These are phyloP conservation scores for Danio jaintianensis DNA, from an alignment of 2,797 vertebrate genomes.

Conservation along the genomic window DNA sequence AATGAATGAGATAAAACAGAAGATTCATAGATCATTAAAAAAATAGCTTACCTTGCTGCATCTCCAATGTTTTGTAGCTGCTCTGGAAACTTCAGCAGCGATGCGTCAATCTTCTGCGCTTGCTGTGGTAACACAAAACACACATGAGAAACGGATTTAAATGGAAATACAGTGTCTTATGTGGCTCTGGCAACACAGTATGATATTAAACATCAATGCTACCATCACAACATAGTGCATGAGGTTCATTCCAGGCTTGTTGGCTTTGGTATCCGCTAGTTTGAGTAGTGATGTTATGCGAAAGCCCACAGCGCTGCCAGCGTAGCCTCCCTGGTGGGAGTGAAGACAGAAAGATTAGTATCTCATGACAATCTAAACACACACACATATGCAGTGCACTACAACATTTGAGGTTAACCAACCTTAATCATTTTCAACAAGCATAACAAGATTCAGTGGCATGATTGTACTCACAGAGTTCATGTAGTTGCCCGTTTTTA, in stretches of 20 bases:
- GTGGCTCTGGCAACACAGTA: not conserved
- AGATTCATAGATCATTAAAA: not conserved
- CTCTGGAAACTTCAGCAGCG: conserved; percentile 78
- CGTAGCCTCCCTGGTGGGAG: conserved; percentile 81
- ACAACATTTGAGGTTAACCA: not conserved
- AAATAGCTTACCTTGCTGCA: conserved; percentile 76
- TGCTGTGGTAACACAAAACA: conserved; percentile 71
- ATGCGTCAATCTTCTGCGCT: conserved; percentile 78
- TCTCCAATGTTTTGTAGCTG: conserved; percentile 77
- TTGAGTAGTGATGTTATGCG: conserved; percentile 83
- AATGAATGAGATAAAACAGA: not conserved
- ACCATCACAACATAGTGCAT: conserved; percentile 89
- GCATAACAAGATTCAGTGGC: not conserved
- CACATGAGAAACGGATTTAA: not conserved
- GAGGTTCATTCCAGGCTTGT: conserved; percentile 87
- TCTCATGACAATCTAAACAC: conserved; percentile 10
- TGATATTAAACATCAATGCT: conserved; percentile 50
- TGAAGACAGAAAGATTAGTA: not conserved
- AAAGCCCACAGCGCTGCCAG: conserved; percentile 83
- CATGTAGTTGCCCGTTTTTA: conserved; percentile 87
- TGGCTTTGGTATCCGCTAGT: conserved; percentile 84
- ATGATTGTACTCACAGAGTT: conserved; percentile 78
- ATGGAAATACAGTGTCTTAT: not conserved
- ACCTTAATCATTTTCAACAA: not conserved
- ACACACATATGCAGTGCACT: not conserved